Base-by-base conservation (phyloP, 2,888 invertebrate species). In the Drosophila diplacantha region DNA sequence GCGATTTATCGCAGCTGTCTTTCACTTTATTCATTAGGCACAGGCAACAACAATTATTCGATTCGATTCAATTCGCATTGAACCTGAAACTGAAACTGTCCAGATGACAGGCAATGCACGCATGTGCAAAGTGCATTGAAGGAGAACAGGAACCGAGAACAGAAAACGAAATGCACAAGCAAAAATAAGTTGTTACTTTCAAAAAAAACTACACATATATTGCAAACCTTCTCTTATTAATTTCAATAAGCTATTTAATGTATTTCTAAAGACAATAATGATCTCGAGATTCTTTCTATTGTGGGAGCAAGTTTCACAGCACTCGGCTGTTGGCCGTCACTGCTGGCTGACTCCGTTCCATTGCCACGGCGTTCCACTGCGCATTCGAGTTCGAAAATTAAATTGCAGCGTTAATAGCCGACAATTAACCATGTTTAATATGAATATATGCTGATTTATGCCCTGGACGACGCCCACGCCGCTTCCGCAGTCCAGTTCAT, bases 111-210 rank as follows among this genome's bases (percentile, higher is more conserved):
- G 55, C 51, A 37, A 14, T 46, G 47, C 57, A 64, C 66, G 65
- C 50, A 61, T 60, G 53, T 69, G 38, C 44, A 67, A 61, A 58
- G 53, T 69, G 38, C 47, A 69, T 55, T 68, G 77, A 78, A 80
- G 80, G 78, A 78, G 68, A 78, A 77, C 78, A 80, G 78, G 78
- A 78, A 78, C 73, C 65, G 41, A 58, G 62, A 52, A 43, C 68
- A 51, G 46, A 57, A 43, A 59, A 66, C 60, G 67, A 39, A 73
- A 71, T 49, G 24, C 73, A 51, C 50, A 47, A 20, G n/a, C 26
- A 54, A 29, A 50, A 50, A 44, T 14, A 32, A 24, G 12, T 11
- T 3, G 43, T 29, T 8, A 14, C 29, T 44, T 6, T 0, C 5
- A n/a, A 7, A 35, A 16, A n/a, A 34, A n/a, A n/a, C n/a, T n/a